Evolutionary conservation across 1,140 invertebrate species (phyloP), one percentile per base, ranked within the genome.

Genomic region (Hylyphantes graminicola): DNA sequence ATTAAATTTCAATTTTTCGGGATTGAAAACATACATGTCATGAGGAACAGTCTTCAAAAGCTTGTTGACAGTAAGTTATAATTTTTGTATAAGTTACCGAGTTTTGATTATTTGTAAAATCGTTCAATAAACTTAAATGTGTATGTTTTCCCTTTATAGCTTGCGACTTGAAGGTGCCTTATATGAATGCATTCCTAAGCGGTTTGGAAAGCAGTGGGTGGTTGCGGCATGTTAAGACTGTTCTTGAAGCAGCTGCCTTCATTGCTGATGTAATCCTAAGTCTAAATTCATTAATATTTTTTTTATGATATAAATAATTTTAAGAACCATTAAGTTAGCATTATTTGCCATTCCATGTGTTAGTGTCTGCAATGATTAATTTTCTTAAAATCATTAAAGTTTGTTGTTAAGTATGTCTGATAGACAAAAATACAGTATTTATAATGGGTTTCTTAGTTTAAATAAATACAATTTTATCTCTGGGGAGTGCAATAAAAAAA

Each of bases 1-100:
- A 99, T 99, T 68, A 98, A 99, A 90, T 99, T 99, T 90, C 95
- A 99, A 88, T 99, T 99, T 90, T 94, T 97, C 87, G 97, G 97
- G 57, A 98, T 99, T 88, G 98, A 99, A 90, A 99, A 99, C 90
- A 99, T 99, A 87, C 98, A 99, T 89, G 97, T 99, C 0, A 99
- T 99, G 96, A 92, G 98, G 87, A 94, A 93, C 88, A 99, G 97
- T 90, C 91, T 99, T 57, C 92, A 94, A 87, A 99, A 99, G 91
- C 91, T 99, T 9, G 92, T 98, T 65, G 98, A 99, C 91, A 94
- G 96, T 98, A 91, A 92, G 93, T 92, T 82, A 35, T 35, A 35
- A 35, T 64, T n/a, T n/a, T n/a, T n/a, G n/a, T 54, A 7, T 70
- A 7, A 2, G 35, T 21, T 19, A 13, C 13, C 3, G 15, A 54